A percentile compares a stretch with the other conserved stretches of the same genome.
Evolutionary conservation across 2,888 invertebrate genomes (phyloP).

Genomic region (Stenotaenia linearis): DNA sequence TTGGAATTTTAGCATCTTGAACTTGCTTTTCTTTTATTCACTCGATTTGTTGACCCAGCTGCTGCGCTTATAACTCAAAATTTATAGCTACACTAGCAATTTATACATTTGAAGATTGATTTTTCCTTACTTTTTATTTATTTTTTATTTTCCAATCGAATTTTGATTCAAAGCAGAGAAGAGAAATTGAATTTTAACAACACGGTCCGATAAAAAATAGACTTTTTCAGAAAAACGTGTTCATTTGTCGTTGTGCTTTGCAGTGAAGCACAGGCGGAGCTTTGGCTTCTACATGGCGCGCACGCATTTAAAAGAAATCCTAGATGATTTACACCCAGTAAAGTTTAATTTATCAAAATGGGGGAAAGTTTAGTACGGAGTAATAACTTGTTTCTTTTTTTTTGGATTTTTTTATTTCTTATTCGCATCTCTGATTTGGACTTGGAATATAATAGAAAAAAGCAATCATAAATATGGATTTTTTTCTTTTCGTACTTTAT

Average conservation of each 20-base stretch:
- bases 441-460: background rate
- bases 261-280: background rate
- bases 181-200: conserved; percentile 16
- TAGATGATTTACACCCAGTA: background rate
- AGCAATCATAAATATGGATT: background rate
- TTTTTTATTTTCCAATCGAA: background rate
- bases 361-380: background rate
- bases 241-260: background rate
- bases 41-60: conserved; percentile 2
- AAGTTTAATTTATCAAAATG: conserved; percentile 10
- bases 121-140: background rate
- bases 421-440: background rate
- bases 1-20: background rate
- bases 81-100: conserved; percentile 1
- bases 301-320: background rate
- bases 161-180: conserved; percentile 11
- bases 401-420: background rate
- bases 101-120: conserved; percentile 10
- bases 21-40: background rate
- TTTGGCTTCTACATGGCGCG: background rate
- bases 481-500: background rate
- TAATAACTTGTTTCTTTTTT: background rate
- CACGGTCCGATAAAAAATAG: background rate
- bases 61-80: background rate
- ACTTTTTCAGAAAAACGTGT: background rate